Conservation (phyloP, 2,797 vertebrate species). For the Pteropus rufus region DNA sequence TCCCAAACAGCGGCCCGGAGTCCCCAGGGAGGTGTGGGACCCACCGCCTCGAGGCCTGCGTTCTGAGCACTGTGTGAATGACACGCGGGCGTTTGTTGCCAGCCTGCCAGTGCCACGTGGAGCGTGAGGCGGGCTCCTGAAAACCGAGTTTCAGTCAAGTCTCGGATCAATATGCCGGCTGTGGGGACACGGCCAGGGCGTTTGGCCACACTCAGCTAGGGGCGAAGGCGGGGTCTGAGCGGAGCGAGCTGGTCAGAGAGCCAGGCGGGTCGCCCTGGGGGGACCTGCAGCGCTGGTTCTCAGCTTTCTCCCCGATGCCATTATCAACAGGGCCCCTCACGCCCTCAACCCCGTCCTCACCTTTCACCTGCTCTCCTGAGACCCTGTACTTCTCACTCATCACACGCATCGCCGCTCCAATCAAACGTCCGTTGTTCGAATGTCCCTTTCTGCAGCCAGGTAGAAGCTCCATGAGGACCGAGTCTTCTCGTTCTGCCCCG, state of each 20-base stretch:
- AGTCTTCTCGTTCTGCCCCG: no score
- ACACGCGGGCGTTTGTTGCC: background rate
- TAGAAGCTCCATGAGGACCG: background rate
- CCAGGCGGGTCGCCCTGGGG: background rate
- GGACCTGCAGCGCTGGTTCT: background rate
- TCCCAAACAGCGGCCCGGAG: background rate
- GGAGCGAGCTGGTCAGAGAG: background rate
- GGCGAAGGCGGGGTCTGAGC: no score
- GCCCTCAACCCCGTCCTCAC: background rate
- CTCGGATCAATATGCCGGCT: background rate
- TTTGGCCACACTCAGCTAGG: fast-evolving
- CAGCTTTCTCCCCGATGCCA: background rate
- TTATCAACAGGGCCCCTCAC: background rate
- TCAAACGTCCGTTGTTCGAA: background rate
- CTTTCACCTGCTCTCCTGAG: background rate
- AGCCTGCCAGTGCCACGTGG: background rate
- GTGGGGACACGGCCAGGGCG: background rate
- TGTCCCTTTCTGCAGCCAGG: background rate
- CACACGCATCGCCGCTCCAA: no score
- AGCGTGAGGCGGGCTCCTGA: background rate
- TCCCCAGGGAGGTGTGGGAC: background rate
- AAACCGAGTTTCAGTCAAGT: fast-evolving
- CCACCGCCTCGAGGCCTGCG: background rate
- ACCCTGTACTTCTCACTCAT: background rate
- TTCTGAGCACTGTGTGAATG: background rate